Base-by-base conservation (phyloP, 2,888 invertebrate genomes). In the Julus scandinavius region DNA sequence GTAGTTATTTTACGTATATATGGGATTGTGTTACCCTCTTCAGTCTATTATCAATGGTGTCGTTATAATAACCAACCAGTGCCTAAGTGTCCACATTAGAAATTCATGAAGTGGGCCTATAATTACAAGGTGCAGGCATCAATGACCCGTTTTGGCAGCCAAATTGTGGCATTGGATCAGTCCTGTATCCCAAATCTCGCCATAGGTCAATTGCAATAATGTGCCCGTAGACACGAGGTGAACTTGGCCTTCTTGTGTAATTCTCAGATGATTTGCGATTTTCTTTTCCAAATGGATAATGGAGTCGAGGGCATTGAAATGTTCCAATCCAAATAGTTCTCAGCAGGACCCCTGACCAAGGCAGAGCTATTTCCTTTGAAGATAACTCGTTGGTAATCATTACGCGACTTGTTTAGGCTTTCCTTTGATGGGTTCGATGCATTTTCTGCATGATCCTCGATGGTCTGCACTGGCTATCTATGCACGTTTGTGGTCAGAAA, bases 141-240 rank as follows among this genome's bases (percentile, higher is more conserved):
- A 20, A 63, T 63, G 63, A 63, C 63, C 63, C 20, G 63, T 63
- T 63, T 63, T 63, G 63, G 63, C 63, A 63, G 20, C 3, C 54
- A 9, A 63, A 63, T 63, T 63, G 63, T 63, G 63, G 63, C 63
- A 63, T 63, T 63, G 63, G 63, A 20, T 63, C 63, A 7, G 63
- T 63, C 63, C 5, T 20, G 63, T n/a, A 63, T 20, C 0, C 20
- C 1, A n/a, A 20, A 63, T 29, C 63, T 20, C 63, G 63, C 63
- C n/a, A 63, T 63, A n/a, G 63, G 63, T 63, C 63, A 63, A 63
- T 63, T n/a, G n/a, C 63, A 63, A 63, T 63, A 63, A 63, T n/a
- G 63, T 63, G 63, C 20, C 20, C n/a, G 63, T 63, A 63, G 63
- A n/a, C 63, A 63, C n/a, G 63, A 63, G 63, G 63, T 63, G 63